These are phyloP conservation scores for Alosa alosa DNA, from an alignment of 2,113 vertebrate genomes.

Conservation along the genomic window DNA sequence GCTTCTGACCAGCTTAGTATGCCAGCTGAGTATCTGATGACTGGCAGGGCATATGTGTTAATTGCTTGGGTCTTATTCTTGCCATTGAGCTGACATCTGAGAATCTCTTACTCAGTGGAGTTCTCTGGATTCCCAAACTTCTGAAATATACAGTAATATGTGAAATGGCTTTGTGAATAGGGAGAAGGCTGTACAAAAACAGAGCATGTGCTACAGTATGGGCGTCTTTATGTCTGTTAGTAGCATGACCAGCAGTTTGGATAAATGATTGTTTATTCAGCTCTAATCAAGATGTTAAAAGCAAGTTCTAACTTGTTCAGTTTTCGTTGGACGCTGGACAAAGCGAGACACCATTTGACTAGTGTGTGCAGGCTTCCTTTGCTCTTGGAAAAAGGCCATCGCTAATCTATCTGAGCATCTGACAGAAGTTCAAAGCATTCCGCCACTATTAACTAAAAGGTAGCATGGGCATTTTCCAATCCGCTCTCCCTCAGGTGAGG, in stretches of 20 bases:
- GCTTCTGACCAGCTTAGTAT: background rate
- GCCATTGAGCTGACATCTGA: background rate
- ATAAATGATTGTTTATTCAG: background rate
- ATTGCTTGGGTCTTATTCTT: background rate
- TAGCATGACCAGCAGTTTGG: background rate
- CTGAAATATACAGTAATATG: too few relatives aligned
- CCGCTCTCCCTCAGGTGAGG: slow-evolving; percentile 13
- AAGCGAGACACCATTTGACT: slow-evolving; percentile 23
- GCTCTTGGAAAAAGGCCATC: slow-evolving; percentile 27
- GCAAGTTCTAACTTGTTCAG: slow-evolving; percentile 23
- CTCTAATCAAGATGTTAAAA: background rate
- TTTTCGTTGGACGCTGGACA: slow-evolving; percentile 9
- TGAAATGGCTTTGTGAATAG: too few relatives aligned
- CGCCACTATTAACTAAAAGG: slow-evolving; percentile 25
- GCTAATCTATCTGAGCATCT: slow-evolving; percentile 23
- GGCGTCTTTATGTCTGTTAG: background rate
- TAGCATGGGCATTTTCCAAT: slow-evolving; percentile 18
- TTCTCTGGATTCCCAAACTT: background rate
- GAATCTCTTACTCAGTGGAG: background rate
- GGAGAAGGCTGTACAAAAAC: too few relatives aligned
- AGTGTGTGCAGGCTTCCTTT: slow-evolving; percentile 26
- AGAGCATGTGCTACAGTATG: too few relatives aligned
- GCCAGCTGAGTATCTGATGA: background rate
- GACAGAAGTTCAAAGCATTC: slow-evolving; percentile 34
- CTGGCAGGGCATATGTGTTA: background rate